A percentile compares a stretch with the other conserved stretches of the same genome.
Conservation (phyloP, 1,140 invertebrate genomes). For the Eulimnadia texana region DNA sequence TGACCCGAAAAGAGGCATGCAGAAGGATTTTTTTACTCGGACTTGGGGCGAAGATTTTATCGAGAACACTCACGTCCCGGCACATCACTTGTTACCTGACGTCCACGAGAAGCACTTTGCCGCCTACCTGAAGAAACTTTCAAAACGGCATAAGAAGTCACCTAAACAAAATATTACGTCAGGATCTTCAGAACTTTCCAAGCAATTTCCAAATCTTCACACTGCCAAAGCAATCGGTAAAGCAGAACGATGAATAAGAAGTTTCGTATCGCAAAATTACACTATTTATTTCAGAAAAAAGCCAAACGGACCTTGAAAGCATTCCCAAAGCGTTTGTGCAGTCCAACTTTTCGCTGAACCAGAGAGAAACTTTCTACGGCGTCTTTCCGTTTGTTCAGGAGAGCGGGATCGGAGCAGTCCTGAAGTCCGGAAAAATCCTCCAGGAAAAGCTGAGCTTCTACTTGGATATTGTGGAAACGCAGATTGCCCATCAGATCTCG, state of each 20-base stretch:
- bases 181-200: slow-evolving; percentile 26
- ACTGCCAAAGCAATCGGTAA: slow-evolving; percentile 32
- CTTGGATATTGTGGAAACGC: slow-evolving; percentile 86
- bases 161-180: too few species aligned
- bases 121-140: slow-evolving; percentile 64
- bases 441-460: slow-evolving; percentile 51
- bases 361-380: slow-evolving; percentile 64
- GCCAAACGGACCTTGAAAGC: slow-evolving; percentile 40
- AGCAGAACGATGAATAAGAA: too few species aligned
- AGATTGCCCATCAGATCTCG: slow-evolving; percentile 90
- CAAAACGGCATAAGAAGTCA: slow-evolving; percentile 23
- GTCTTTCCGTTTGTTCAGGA: slow-evolving; percentile 46
- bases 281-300: slow-evolving; percentile 28
- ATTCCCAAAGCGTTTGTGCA: slow-evolving; percentile 81
- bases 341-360: slow-evolving; percentile 61
- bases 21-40: slow-evolving; percentile 82
- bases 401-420: neutral
- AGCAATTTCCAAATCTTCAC: slow-evolving; percentile 34
- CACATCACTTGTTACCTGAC: slow-evolving; percentile 65
- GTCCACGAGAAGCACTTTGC: slow-evolving; percentile 74
- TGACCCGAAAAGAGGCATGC: slow-evolving; percentile 81
- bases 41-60: slow-evolving; percentile 94
- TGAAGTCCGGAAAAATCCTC: slow-evolving; percentile 35
- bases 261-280: too few species aligned
- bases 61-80: slow-evolving; percentile 57